Conservation (phyloP, 2,888 invertebrate species). For the Caenorhabditis panamensis region DNA sequence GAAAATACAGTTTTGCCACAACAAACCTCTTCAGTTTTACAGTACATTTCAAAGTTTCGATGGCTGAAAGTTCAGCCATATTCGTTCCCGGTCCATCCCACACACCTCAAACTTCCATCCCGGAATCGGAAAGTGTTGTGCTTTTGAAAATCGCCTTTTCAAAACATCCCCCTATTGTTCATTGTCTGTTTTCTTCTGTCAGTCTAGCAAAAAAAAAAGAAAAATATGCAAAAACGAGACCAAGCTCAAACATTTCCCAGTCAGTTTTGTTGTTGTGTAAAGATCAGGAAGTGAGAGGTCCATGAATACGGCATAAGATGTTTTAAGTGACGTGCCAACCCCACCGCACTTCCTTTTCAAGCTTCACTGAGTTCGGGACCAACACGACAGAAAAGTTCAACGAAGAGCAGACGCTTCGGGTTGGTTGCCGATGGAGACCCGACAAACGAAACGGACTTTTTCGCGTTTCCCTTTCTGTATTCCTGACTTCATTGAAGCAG, state of each 20-base stretch:
- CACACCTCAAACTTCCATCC: no score
- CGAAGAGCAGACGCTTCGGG: neutral
- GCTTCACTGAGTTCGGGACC: constrained; percentile 36
- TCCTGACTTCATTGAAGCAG: constrained; percentile 19
- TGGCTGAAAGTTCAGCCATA: no score
- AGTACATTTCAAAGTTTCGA: no score
- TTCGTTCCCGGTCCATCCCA: no score
- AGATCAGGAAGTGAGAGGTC: constrained; percentile 15
- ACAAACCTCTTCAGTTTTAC: no score
- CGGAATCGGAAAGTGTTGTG: no score
- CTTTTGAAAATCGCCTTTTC: neutral
- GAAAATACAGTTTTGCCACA: no score
- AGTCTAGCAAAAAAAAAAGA: neutral
- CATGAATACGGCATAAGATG: constrained; percentile 32
- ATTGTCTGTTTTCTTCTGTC: neutral
- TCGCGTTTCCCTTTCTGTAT: constrained; percentile 3
- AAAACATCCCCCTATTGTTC: neutral
- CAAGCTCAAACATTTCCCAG: neutral
- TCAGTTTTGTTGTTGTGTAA: no score
- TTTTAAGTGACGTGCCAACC: constrained; percentile 46
- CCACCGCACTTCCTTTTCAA: constrained; percentile 45
- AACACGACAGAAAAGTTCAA: constrained; percentile 4
- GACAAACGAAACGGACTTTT: neutral
- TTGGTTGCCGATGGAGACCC: constrained; percentile 29
- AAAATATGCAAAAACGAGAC: constrained; percentile 3